A percentile compares a stretch with the other conserved stretches of the same genome.
These are phyloP conservation scores for Tautogolabrus adspersus DNA, from an alignment of 2,113 vertebrate genomes.

Conservation along the genomic window DNA sequence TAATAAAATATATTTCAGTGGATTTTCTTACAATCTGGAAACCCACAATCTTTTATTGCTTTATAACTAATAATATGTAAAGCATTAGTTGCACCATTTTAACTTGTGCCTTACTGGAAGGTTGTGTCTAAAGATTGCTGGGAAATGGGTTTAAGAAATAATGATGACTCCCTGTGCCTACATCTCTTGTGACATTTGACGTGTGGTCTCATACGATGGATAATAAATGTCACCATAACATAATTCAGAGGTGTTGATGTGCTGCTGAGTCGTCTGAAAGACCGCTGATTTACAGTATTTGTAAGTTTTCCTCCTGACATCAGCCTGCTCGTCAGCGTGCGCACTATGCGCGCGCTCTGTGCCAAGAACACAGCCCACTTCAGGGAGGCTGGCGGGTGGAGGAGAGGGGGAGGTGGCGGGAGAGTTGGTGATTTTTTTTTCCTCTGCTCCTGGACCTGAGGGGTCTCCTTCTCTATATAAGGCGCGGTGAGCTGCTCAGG, in stretches of 20 bases:
- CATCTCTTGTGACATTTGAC: neutral
- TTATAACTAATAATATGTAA: too few relatives aligned
- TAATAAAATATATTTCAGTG: too few relatives aligned
- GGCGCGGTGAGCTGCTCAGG: conserved; percentile 61
- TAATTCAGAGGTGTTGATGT: conserved; percentile 14
- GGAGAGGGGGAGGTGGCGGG: conserved; percentile 48
- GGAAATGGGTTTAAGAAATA: too few relatives aligned
- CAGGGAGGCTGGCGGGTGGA: conserved; percentile 46
- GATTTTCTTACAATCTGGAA: too few relatives aligned
- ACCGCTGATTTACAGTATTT: conserved; percentile 48
- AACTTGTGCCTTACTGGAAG: too few relatives aligned
- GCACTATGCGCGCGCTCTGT: conserved; percentile 19
- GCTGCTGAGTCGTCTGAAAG: conserved; percentile 27
- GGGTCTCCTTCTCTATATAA: conserved; percentile 85
- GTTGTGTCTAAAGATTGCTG: too few relatives aligned
- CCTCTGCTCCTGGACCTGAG: conserved; percentile 44
- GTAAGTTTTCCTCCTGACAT: conserved; percentile 37
- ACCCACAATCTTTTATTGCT: too few relatives aligned
- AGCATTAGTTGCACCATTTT: too few relatives aligned
- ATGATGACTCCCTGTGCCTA: too few relatives aligned
- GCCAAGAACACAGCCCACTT: conserved; percentile 75
- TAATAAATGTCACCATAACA: neutral
- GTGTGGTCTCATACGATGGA: neutral
- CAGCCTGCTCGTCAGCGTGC: conserved; percentile 31
- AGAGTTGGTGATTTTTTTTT: conserved; percentile 57